Percentiles rank a stretch among this genome's conserved stretches.
Evolutionary conservation across 2,888 invertebrate species (phyloP).

Genomic region (Drosophila demipolita): DNA sequence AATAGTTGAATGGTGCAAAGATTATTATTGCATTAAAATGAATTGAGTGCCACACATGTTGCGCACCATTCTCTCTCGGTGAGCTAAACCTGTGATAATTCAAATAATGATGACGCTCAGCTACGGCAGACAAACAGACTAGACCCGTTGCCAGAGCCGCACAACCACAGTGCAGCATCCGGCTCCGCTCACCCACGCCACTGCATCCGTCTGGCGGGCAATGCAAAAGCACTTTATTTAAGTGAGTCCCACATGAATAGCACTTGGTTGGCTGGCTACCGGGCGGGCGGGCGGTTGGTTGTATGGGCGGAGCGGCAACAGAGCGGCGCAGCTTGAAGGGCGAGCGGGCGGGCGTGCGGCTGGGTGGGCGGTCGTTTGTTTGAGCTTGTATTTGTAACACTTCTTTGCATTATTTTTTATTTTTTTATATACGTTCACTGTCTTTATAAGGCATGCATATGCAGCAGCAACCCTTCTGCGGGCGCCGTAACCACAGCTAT

Average conservation of each 20-base stretch:
- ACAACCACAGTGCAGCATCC: slow-evolving; percentile 64
- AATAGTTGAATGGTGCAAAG: slow-evolving; percentile 52
- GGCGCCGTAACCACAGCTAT: slow-evolving; percentile 29
- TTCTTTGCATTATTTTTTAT: slow-evolving; percentile 66
- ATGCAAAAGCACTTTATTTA: slow-evolving; percentile 80
- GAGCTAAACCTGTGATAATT: slow-evolving; percentile 70
- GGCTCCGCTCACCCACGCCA: slow-evolving; percentile 29
- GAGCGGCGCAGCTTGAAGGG: slow-evolving; percentile 2
- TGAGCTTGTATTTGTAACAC: slow-evolving; percentile 75
- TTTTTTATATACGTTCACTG: slow-evolving; percentile 47
- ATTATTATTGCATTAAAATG: slow-evolving; percentile 47
- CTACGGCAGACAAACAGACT: slow-evolving; percentile 20
- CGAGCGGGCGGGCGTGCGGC: slow-evolving; percentile 12
- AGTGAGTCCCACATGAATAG: slow-evolving; percentile 80
- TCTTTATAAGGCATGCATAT: slow-evolving; percentile 58
- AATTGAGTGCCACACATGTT: slow-evolving; percentile 54
- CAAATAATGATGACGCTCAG: slow-evolving; percentile 65
- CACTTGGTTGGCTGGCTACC: slow-evolving; percentile 62
- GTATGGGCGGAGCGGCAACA: neutral
- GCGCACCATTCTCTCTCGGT: slow-evolving; percentile 12
- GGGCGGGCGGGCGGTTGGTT: neutral
- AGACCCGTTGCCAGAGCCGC: slow-evolving; percentile 32
- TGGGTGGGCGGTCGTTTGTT: slow-evolving; percentile 33
- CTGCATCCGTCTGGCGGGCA: slow-evolving; percentile 64
- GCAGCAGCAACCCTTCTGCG: slow-evolving; percentile 31